Conservation (phyloP, 2,797 vertebrate species). For the Diglossa cyanea region DNA sequence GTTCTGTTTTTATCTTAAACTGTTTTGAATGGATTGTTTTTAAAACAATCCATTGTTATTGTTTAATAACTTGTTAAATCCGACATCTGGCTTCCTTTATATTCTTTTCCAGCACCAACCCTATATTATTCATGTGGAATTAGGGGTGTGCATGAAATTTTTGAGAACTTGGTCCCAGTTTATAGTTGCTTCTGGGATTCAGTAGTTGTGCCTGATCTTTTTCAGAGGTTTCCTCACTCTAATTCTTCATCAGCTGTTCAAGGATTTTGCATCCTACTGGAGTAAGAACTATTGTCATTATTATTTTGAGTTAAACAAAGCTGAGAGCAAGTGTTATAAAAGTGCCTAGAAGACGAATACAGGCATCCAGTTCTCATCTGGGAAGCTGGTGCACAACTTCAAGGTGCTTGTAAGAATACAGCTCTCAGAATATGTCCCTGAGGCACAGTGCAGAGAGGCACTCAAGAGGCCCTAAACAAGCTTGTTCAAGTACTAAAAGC, state of each 20-base stretch:
- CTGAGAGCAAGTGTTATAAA: background rate
- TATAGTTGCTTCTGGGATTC: background rate
- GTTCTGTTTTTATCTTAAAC: background rate
- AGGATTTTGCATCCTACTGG: background rate
- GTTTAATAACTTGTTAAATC: background rate
- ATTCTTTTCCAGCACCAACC: background rate
- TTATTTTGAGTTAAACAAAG: background rate
- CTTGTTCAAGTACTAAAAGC: slow-evolving; percentile 9
- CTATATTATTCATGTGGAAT: background rate
- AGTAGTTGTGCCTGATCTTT: background rate
- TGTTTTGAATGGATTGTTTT: background rate
- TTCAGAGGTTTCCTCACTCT: background rate
- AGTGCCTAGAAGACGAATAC: background rate
- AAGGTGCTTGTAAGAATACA: slow-evolving; percentile 1
- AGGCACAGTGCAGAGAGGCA: background rate
- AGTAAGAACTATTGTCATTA: background rate
- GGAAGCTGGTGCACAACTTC: background rate
- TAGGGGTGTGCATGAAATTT: background rate
- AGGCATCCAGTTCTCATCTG: background rate
- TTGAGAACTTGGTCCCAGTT: background rate
- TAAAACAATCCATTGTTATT: too few relatives aligned
- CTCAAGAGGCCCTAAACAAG: slow-evolving; percentile 22
- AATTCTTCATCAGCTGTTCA: background rate
- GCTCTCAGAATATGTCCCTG: background rate
- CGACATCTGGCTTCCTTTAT: background rate